Conservation (phyloP, 2,888 invertebrate genomes). For the Adineta ricciae region DNA sequence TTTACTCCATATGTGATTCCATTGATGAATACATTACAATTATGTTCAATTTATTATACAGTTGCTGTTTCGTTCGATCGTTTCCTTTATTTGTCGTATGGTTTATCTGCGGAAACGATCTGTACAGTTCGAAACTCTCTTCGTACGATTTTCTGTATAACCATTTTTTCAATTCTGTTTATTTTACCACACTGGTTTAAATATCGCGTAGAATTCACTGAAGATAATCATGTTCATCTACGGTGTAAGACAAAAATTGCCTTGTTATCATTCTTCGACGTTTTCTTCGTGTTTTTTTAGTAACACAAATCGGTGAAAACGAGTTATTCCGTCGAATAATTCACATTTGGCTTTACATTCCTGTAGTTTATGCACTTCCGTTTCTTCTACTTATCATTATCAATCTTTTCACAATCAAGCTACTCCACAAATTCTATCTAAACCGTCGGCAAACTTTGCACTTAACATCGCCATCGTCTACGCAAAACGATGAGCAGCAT, state of each 20-base stretch:
- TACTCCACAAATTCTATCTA: constrained; percentile 5
- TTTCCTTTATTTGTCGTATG: constrained; percentile 27
- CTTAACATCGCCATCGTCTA: constrained; percentile 7
- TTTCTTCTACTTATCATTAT: constrained; percentile 30
- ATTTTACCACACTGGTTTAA: constrained; percentile 32
- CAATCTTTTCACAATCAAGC: constrained; percentile 25
- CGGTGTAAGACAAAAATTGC: background rate
- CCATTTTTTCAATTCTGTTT: constrained; percentile 21
- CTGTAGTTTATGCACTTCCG: constrained; percentile 29
- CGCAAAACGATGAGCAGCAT: background rate
- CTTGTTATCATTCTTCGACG: too few species aligned
- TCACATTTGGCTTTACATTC: constrained; percentile 31
- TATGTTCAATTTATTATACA: constrained; percentile 29
- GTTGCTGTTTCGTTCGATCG: constrained; percentile 32
- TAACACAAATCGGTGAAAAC: constrained; percentile 24
- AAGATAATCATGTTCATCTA: background rate
- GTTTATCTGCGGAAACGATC: background rate
- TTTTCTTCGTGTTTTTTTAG: too few species aligned
- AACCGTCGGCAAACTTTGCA: background rate
- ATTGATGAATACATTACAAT: constrained; percentile 31
- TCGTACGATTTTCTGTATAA: background rate
- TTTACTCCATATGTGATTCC: constrained; percentile 27
- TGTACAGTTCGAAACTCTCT: constrained; percentile 15
- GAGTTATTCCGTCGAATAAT: constrained; percentile 23
- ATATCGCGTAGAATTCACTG: background rate